Conservation (phyloP, 2,797 vertebrate genomes). For the Argyrosomus regius region DNA sequence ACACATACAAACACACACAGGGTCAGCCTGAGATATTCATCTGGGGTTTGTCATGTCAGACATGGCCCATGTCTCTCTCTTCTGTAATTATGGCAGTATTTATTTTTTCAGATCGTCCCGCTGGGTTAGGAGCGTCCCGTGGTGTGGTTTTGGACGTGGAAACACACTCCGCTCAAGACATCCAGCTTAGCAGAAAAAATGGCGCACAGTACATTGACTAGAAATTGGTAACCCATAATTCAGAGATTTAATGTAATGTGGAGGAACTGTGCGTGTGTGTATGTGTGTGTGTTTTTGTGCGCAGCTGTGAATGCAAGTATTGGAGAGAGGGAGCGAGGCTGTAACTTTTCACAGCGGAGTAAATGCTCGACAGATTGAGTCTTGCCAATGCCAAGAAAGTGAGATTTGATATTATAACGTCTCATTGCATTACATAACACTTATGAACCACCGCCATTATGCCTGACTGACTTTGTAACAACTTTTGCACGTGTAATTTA, state of each 20-base stretch:
- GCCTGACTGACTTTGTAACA: conserved; percentile 29
- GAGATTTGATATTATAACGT: conserved; percentile 60
- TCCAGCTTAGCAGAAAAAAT: conserved; percentile 75
- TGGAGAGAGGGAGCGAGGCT: conserved; percentile 33
- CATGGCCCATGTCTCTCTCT: conserved; percentile 85
- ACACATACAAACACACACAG: conserved; percentile 35
- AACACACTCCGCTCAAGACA: conserved; percentile 76
- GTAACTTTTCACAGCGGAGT: conserved; percentile 50
- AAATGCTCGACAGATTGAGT: conserved; percentile 43
- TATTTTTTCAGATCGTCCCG: conserved; percentile 86
- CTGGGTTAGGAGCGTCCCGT: conserved; percentile 80
- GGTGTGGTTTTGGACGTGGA: conserved; percentile 81
- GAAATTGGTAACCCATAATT: conserved; percentile 82
- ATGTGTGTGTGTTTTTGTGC: conserved; percentile 34
- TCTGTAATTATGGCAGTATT: conserved; percentile 89
- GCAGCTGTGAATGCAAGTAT: conserved; percentile 26
- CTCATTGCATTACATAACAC: conserved; percentile 48
- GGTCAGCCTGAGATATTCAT: conserved; percentile 83
- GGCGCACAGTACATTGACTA: conserved; percentile 64
- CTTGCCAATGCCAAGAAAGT: conserved; percentile 35
- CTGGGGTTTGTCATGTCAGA: conserved; percentile 89
- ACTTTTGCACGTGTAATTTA: conserved; percentile 21
- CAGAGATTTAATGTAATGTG: conserved; percentile 75
- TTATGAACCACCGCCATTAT: conserved; percentile 16
- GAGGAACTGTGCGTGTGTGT: conserved; percentile 37